Percentiles rank a stretch among this genome's conserved stretches.
Evolutionary conservation across 92 coral and sea anemone genomes (phyloP).

Genomic region (Parazoanthus swiftii): DNA sequence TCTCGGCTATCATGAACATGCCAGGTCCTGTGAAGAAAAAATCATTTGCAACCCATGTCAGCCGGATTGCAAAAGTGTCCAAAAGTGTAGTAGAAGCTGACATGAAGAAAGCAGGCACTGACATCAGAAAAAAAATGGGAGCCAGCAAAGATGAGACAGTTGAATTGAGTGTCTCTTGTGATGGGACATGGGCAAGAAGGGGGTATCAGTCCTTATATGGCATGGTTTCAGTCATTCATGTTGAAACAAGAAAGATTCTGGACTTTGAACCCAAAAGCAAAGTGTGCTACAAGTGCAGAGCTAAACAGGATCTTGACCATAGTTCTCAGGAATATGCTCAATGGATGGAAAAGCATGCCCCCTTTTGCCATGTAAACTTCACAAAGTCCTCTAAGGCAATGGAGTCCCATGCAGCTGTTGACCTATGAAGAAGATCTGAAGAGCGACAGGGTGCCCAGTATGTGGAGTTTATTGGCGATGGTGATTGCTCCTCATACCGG

Average conservation of each 20-base stretch:
- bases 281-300: constrained; percentile 53
- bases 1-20: constrained; percentile 47
- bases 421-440: constrained; percentile 32
- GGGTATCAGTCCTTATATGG: constrained; percentile 59
- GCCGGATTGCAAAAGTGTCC: constrained; percentile 9
- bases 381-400: constrained; percentile 54
- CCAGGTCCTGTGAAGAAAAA: constrained; percentile 47
- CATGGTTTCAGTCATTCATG: constrained; percentile 51
- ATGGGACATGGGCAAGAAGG: constrained; percentile 59
- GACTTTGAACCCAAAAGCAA: constrained; percentile 51
- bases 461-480: constrained; percentile 59
- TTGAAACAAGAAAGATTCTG: constrained; percentile 51
- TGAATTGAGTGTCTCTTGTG: constrained; percentile 45
- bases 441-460: constrained; percentile 33
- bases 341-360: constrained; percentile 51
- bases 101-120: constrained; percentile 46
- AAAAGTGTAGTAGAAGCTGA: constrained; percentile 23
- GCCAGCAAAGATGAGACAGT: constrained; percentile 25
- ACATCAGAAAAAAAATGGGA: constrained; percentile 39
- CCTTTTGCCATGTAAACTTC: constrained; percentile 42
- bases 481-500: constrained; percentile 52
- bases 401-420: constrained; percentile 56
- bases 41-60: constrained; percentile 48
- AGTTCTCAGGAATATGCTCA: constrained; percentile 53
- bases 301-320: constrained; percentile 38